Base-by-base conservation (phyloP, 2,797 vertebrate genomes). In the Phataginus tetradactyla region DNA sequence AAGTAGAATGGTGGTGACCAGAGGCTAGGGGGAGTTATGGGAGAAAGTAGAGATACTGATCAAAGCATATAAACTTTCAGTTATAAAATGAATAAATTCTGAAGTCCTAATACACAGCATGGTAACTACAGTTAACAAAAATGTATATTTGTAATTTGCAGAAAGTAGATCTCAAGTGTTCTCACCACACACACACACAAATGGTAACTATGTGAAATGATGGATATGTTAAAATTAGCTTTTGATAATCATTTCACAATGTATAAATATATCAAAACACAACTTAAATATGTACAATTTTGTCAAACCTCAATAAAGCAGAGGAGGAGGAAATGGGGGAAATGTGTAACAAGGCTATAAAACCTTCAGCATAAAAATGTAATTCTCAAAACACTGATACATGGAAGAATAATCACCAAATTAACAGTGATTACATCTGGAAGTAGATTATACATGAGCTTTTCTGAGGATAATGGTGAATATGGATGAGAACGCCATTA, bases 401-500 rank as follows among this genome's bases (percentile, higher is more conserved):
- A 49, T 74, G 32, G 34, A 81, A 71, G 12, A 23, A 51, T 49
- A 89, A 20, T 92, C 64, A 92, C 15, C 72, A 88, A 83, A 53
- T 75, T 86, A 79, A 86, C 49, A 86, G 37, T 90, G 25, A 69
- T 68, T 96, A 34, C 29, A 91, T 81, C 64, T 87, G 57, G 29
- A 92, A 90, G 32, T 63, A 29, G 0, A 88, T 13, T 63, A 27
- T 55, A 32, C 64, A 7, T 86, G 29, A 86, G n/a, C 20, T 85
- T 74, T 94, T 93, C 57, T 96, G 51, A 78, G 84, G 42, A 90
- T 63, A 91, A 80, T 64, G 17, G 23, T 86, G 45, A 80, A 87
- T 74, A 57, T 20, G 34, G 21, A 77, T 69, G 45, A 42, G 17
- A 85, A 89, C 21, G 64, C n/a, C n/a, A 57, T 7, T 49, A 32